Conservation (phyloP, 2,113 vertebrate species). For the Protobothrops flavoviridis region DNA sequence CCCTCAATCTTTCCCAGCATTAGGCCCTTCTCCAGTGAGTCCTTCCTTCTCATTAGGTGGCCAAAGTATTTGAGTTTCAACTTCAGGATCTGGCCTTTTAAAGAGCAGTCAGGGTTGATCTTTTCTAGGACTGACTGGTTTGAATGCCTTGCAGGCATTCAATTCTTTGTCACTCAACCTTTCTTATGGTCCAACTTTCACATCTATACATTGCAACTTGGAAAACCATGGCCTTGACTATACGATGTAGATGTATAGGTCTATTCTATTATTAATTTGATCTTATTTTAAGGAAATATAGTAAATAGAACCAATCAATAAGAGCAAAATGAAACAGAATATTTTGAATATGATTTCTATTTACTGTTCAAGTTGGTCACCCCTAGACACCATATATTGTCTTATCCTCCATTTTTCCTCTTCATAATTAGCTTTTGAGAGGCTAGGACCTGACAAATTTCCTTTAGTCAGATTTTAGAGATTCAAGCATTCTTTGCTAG, state of each 20-base stretch:
- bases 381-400: background rate
- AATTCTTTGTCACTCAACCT: too few relatives aligned
- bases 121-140: too few relatives aligned
- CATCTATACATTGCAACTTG: too few relatives aligned
- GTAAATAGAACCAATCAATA: background rate
- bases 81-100: too few relatives aligned
- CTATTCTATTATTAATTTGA: background rate
- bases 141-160: too few relatives aligned
- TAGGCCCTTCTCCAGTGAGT: too few relatives aligned
- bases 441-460: background rate
- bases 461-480: background rate
- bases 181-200: too few relatives aligned
- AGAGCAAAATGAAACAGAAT: background rate
- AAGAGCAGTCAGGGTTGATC: too few relatives aligned
- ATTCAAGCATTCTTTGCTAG: background rate
- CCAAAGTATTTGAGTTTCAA: too few relatives aligned
- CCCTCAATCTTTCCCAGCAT: too few relatives aligned
- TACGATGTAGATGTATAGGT: background rate
- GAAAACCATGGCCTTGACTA: too few relatives aligned
- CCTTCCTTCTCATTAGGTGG: too few relatives aligned
- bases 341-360: background rate
- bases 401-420: background rate
- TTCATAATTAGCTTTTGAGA: background rate
- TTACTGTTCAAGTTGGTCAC: background rate
- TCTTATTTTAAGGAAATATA: background rate